phyloP scores from a whole-genome alignment of 1,140 invertebrate genomes.

The Aphis craccivora region DNA sequence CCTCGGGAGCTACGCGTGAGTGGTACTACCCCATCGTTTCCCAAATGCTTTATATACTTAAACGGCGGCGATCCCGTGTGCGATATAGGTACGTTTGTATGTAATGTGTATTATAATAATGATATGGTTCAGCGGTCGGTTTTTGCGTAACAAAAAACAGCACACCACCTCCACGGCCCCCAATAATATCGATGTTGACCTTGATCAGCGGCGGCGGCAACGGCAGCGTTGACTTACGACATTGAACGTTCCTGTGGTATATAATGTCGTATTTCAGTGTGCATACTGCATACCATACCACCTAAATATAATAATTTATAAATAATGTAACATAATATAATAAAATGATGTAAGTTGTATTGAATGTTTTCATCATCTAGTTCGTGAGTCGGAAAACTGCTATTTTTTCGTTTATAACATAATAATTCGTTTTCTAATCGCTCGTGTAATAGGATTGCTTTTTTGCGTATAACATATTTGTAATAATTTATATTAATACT shows the following conservation, averaged over 20 bases:
- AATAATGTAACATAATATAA: neutral
- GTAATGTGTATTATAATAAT: neutral
- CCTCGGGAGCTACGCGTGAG: neutral
- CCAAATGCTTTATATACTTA: neutral
- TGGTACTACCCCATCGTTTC: neutral
- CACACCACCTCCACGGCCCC: constrained; percentile 30
- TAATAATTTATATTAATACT: too few relatives aligned
- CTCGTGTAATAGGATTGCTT: too few relatives aligned
- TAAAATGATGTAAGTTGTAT: neutral
- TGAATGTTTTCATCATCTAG: neutral
- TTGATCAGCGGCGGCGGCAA: neutral
- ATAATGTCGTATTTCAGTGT: neutral
- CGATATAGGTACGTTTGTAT: neutral
- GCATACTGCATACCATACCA: neutral
- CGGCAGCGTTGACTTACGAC: neutral
- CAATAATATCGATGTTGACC: neutral
- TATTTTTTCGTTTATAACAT: neutral
- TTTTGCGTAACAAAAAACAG: constrained; percentile 17
- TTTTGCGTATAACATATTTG: too few relatives aligned
- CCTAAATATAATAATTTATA: neutral
- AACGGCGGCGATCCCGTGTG: neutral
- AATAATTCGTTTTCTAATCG: neutral
- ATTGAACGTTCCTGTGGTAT: neutral
- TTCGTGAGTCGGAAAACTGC: neutral
- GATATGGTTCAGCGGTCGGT: neutral